Evolutionary conservation across 2,888 invertebrate species (phyloP), one percentile per base, ranked within the genome.

Genomic region (Xestia rhomboidea): DNA sequence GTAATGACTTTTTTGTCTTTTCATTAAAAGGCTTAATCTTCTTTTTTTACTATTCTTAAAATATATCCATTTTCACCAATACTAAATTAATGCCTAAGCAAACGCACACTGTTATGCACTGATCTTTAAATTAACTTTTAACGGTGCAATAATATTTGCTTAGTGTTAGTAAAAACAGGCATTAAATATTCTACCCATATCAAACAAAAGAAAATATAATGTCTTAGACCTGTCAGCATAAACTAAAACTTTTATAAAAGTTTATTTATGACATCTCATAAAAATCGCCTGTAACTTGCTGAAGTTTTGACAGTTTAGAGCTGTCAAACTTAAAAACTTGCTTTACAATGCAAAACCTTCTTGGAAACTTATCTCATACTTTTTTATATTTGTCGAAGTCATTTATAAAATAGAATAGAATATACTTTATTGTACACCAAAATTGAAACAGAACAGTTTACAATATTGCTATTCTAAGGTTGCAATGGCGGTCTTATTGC

Each of bases 291-390:
- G 0, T 18, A 76, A 60, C 24, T 30, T 13, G 27, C 3, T 46
- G 8, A 49, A 41, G n/a, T 66, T 63, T 46, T 77, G 77, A 30
- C 30, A 79, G 77, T 77, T 74, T 15, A 24, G 27, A 77, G 30
- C 69, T 79, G 80, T 76, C 70, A 44, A 44, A 69, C 44, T 38
- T 34, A 27, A 24, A 24, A 44, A 69, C 44, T 18, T 44, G 4
- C 34, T 27, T 24, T 34, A 44, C 24, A n/a, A 18, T 3, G 18
- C 13, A 21, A n/a, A 63, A 49, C 30, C 13, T 11, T 13, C n/a
- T 11, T 11, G 1, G 13, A 54, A 54, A n/a, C n/a, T 57, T 57
- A 0, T 57, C 15, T 0, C 27, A 27, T 57, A 15, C 27, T 18
- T 30, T 13, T 4, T 34, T 2, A 46, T n/a, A 38, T 15, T 13